phyloP scores from a whole-genome alignment of 1,140 invertebrate genomes.

The Saccostrea glomerata region DNA sequence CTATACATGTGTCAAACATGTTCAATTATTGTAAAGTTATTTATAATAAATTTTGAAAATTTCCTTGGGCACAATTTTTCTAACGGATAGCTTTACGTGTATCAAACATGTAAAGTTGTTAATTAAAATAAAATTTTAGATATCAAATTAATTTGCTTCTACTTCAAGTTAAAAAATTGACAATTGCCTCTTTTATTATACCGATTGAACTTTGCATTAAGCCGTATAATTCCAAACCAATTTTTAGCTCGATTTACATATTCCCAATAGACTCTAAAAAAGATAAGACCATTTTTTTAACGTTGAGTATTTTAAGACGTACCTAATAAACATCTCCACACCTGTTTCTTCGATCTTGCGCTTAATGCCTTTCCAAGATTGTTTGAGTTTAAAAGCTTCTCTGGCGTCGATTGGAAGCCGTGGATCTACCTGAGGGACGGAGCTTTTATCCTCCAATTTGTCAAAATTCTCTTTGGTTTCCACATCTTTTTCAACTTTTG shows the following conservation, averaged over 20 bases:
- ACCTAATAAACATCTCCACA: constrained; percentile 73
- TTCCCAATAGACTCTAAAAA: neutral
- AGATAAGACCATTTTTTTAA: constrained; percentile 5
- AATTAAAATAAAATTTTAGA: no score
- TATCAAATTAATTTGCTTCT: no score
- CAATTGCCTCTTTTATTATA: no score
- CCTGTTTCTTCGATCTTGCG: constrained; percentile 70
- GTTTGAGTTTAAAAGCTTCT: constrained; percentile 68
- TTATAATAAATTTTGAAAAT: no score
- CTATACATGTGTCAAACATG: no score
- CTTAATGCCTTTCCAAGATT: constrained; percentile 74
- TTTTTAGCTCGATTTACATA: neutral
- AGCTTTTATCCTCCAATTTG: constrained; percentile 22
- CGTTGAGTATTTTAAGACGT: constrained; percentile 42
- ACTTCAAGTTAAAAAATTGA: no score
- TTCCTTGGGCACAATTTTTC: no score
- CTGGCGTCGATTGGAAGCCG: constrained; percentile 64
- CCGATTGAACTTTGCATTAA: no score
- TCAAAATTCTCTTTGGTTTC: constrained; percentile 25
- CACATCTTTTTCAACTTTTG: constrained; percentile 49
- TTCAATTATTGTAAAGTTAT: no score
- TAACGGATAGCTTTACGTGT: no score
- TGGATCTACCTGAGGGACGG: constrained; percentile 52
- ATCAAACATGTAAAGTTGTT: no score
- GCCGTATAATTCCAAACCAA: no score